Evolutionary conservation across 2,113 vertebrate genomes (phyloP).

Genomic region (Macaca mulatta): DNA sequence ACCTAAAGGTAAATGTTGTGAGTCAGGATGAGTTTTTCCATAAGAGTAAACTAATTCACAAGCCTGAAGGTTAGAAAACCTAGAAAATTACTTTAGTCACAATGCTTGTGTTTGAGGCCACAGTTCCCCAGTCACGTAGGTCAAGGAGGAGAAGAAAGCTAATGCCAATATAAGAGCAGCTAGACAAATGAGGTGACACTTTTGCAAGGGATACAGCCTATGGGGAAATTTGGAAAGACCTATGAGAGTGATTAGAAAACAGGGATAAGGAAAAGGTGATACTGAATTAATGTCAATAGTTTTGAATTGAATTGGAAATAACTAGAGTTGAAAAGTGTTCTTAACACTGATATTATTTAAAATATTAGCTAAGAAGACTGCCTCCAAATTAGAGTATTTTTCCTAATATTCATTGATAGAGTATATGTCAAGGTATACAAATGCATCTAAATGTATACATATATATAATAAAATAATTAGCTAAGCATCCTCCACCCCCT

Average conservation of each 20-base stretch:
- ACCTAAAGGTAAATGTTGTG: neutral
- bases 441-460: neutral
- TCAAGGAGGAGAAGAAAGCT: neutral
- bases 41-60: conserved; percentile 18
- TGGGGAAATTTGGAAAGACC: neutral
- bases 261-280: neutral
- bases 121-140: neutral
- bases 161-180: neutral
- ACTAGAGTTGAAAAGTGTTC: neutral
- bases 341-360: neutral
- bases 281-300: neutral
- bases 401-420: neutral
- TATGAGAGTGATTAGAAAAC: neutral
- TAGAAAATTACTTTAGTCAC: neutral
- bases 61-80: neutral
- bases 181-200: neutral
- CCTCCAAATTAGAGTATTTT: neutral
- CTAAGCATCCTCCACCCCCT: neutral
- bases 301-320: neutral
- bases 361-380: neutral
- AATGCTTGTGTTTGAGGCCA: neutral
- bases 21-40: neutral
- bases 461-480: neutral
- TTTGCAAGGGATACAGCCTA: neutral
- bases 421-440: neutral